Percentiles rank a stretch among this genome's conserved stretches.
phyloP scores from a whole-genome alignment of 2,888 invertebrate species.

The Philopedon plagiatum region DNA sequence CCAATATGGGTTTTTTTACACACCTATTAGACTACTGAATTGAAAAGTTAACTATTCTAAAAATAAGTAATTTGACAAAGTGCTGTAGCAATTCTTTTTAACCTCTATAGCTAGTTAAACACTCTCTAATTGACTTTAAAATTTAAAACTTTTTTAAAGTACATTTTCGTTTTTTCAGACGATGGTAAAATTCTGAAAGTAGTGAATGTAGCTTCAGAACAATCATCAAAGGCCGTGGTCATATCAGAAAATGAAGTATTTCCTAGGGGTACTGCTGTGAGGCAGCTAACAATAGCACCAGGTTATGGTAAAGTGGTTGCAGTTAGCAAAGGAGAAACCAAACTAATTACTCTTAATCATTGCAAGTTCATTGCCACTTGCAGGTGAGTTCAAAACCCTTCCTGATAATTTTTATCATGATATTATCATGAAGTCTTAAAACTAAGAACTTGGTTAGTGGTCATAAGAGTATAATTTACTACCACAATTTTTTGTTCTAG shows the following conservation, averaged over 20 bases:
- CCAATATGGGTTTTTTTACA: too few species aligned
- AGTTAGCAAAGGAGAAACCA: slow-evolving; percentile 89
- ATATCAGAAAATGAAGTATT: slow-evolving; percentile 89
- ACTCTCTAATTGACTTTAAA: too few species aligned
- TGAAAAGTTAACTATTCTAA: too few species aligned
- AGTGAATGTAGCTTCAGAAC: slow-evolving; percentile 82
- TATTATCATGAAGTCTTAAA: neutral
- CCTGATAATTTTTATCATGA: neutral
- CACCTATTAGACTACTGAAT: too few species aligned
- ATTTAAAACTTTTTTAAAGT: too few species aligned
- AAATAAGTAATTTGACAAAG: too few species aligned
- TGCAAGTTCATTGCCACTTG: slow-evolving; percentile 80
- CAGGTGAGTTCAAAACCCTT: slow-evolving; percentile 69
- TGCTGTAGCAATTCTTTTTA: too few species aligned
- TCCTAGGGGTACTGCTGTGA: slow-evolving; percentile 78
- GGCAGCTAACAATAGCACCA: slow-evolving; percentile 82
- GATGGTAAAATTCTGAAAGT: slow-evolving; percentile 94
- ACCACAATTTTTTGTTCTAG: slow-evolving; percentile 76
- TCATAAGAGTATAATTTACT: too few species aligned
- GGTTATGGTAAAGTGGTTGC: slow-evolving; percentile 88
- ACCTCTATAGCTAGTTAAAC: too few species aligned
- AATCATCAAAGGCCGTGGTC: slow-evolving; percentile 78
- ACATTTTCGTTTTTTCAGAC: slow-evolving; percentile 71
- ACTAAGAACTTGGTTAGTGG: too few species aligned
- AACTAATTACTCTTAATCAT: slow-evolving; percentile 87